Evolutionary conservation across 2,113 vertebrate genomes (phyloP).

Genomic region (Stegastes partitus): DNA sequence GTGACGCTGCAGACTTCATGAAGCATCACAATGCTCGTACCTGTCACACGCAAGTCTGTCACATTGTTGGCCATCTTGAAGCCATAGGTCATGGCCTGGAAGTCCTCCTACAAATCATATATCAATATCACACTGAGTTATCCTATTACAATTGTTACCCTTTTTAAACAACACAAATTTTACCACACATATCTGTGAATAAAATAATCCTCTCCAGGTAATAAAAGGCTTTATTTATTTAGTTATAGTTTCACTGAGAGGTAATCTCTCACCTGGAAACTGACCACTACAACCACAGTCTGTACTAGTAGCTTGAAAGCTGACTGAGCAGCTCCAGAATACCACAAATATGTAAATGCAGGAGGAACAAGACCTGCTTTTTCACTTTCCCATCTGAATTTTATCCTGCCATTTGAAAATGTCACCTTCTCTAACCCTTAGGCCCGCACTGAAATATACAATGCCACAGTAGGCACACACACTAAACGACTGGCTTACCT

Average conservation of each 20-base stretch:
- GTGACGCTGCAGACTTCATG: not conserved
- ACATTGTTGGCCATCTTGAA: constrained; percentile 99
- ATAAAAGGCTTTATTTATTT: not conserved
- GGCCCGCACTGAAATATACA: not conserved
- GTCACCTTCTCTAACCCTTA: not conserved
- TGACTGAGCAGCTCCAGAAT: not conserved
- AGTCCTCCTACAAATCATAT: constrained; percentile 90
- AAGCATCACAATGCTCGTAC: constrained; percentile 73
- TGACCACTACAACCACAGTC: not conserved
- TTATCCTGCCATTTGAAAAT: not conserved
- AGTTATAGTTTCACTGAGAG: not conserved
- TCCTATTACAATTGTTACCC: not conserved
- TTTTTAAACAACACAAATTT: not conserved
- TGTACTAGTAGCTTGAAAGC: not conserved
- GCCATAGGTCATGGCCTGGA: constrained; percentile 99
- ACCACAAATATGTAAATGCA: not conserved
- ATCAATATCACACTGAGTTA: not conserved
- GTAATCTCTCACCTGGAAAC: not conserved
- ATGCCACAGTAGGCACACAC: not conserved
- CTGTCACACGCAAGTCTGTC: constrained; percentile 98
- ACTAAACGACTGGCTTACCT: constrained; percentile 82
- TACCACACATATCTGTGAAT: not conserved
- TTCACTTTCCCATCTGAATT: not conserved
- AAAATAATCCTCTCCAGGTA: not conserved
- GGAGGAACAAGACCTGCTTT: not conserved